Percentiles rank a stretch among this genome's conserved stretches.
phyloP scores from a whole-genome alignment of 37 sponge, comb jelly and placozoan species.

The Axinella damicornis region DNA sequence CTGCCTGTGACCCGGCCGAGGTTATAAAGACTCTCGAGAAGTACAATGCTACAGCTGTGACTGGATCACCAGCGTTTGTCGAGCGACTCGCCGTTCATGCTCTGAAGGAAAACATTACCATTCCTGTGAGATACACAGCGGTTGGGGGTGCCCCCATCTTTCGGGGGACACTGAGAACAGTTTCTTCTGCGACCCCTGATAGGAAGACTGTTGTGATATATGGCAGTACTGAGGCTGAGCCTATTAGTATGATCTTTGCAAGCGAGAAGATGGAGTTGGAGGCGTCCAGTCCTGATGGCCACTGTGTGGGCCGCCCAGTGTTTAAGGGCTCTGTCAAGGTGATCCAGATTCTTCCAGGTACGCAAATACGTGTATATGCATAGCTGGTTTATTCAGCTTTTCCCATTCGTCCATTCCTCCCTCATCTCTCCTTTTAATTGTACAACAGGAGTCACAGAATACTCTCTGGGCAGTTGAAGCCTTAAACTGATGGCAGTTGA shows the following conservation, averaged over 20 bases:
- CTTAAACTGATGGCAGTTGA: too few species aligned
- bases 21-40: slow-evolving; percentile 49
- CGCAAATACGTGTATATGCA: too few species aligned
- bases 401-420: background rate
- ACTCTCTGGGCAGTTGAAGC: too few species aligned
- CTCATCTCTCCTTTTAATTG: too few species aligned
- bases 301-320: slow-evolving; percentile 81
- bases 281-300: slow-evolving; percentile 34
- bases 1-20: slow-evolving; percentile 41
- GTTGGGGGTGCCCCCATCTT: slow-evolving; percentile 85
- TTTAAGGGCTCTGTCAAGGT: slow-evolving; percentile 68
- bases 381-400: too few species aligned
- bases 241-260: slow-evolving; percentile 65
- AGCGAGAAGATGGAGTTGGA: slow-evolving; percentile 68
- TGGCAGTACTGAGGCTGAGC: slow-evolving; percentile 90
- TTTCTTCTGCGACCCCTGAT: slow-evolving; percentile 37
- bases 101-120: slow-evolving; percentile 18
- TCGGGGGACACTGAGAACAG: slow-evolving; percentile 34
- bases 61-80: slow-evolving; percentile 73
- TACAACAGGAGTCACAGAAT: background rate
- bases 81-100: slow-evolving; percentile 62
- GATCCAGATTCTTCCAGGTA: slow-evolving; percentile 59
- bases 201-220: slow-evolving; percentile 54
- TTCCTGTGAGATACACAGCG: slow-evolving; percentile 49
- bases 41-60: slow-evolving; percentile 35